Evolutionary conservation across 2,888 invertebrate species (phyloP).

Genomic region (Sicus ferrugineus): DNA sequence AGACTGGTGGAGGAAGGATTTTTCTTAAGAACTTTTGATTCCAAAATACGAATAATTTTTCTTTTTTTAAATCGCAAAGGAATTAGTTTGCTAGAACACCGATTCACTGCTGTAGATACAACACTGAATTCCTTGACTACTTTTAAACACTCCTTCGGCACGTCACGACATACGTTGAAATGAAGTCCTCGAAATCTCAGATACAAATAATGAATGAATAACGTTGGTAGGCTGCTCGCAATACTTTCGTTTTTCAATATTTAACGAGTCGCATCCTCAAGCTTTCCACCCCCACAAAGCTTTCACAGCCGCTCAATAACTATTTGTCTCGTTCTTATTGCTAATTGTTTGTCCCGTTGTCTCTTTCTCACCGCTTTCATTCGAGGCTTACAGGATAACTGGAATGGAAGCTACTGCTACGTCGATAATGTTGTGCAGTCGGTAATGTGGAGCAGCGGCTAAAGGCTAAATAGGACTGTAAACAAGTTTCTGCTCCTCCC

Average conservation of each 20-base stretch:
- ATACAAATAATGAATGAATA: slow-evolving; percentile 36
- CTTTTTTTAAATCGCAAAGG: too few species aligned
- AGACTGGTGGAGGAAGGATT: background rate
- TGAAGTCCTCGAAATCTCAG: slow-evolving; percentile 14
- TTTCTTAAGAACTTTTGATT: too few species aligned
- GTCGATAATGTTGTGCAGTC: too few species aligned
- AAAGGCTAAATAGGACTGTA: too few species aligned
- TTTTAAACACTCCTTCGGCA: slow-evolving; percentile 8
- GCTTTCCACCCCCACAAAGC: slow-evolving; percentile 20
- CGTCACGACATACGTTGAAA: slow-evolving; percentile 12
- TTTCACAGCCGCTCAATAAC: too few species aligned
- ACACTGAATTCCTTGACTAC: background rate
- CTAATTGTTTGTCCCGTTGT: too few species aligned
- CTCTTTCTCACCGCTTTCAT: too few species aligned
- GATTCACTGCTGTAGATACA: slow-evolving; percentile 4
- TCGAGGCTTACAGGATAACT: too few species aligned
- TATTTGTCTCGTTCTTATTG: background rate
- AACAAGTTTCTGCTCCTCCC: too few species aligned
- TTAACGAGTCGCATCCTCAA: slow-evolving; percentile 27
- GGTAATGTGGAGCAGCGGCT: too few species aligned
- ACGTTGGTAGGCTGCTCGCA: slow-evolving; percentile 5
- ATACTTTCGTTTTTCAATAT: slow-evolving; percentile 34
- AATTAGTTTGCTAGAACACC: background rate
- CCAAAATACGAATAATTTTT: too few species aligned
- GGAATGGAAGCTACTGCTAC: too few species aligned